phyloP scores from a whole-genome alignment of 2,113 vertebrate species.

The Gasterosteus aculeatus region DNA sequence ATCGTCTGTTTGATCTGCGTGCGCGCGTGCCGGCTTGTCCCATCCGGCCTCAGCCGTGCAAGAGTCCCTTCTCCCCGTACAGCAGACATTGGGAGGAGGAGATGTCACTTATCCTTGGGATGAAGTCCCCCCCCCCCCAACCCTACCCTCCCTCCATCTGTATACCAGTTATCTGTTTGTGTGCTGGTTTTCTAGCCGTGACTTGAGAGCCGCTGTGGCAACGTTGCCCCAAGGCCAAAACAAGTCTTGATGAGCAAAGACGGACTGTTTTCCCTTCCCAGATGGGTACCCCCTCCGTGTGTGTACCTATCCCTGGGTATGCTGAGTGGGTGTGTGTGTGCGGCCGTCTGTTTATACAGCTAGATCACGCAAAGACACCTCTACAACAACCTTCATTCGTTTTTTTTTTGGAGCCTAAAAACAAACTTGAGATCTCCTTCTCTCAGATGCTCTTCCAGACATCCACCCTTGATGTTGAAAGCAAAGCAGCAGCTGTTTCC shows the following conservation, averaged over 20 bases:
- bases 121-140: slow-evolving; percentile 21
- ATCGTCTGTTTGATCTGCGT: slow-evolving; percentile 13
- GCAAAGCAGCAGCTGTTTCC: slow-evolving; percentile 5
- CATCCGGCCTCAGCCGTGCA: slow-evolving; percentile 41
- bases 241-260: slow-evolving; percentile 71
- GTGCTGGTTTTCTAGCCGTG: slow-evolving; percentile 59
- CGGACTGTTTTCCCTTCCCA: slow-evolving; percentile 51
- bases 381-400: slow-evolving; percentile 5
- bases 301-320: slow-evolving; percentile 23
- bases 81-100: slow-evolving; percentile 50
- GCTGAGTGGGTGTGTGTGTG: slow-evolving; percentile 35
- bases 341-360: slow-evolving; percentile 34
- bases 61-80: slow-evolving; percentile 58
- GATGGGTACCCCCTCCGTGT: slow-evolving; percentile 25
- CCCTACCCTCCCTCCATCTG: slow-evolving; percentile 11
- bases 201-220: slow-evolving; percentile 71
- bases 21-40: slow-evolving; percentile 26
- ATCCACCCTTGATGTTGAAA: slow-evolving; percentile 10
- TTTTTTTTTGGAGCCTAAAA: slow-evolving; percentile 11
- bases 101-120: slow-evolving; percentile 64
- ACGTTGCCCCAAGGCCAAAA: slow-evolving; percentile 77
- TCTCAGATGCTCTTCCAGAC: slow-evolving; percentile 1
- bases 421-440: slow-evolving; percentile 27
- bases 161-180: slow-evolving; percentile 59
- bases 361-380: slow-evolving; percentile 33